phyloP scores from a whole-genome alignment of 92 coral and sea anemone species.

The Zoanthus sociatus region DNA sequence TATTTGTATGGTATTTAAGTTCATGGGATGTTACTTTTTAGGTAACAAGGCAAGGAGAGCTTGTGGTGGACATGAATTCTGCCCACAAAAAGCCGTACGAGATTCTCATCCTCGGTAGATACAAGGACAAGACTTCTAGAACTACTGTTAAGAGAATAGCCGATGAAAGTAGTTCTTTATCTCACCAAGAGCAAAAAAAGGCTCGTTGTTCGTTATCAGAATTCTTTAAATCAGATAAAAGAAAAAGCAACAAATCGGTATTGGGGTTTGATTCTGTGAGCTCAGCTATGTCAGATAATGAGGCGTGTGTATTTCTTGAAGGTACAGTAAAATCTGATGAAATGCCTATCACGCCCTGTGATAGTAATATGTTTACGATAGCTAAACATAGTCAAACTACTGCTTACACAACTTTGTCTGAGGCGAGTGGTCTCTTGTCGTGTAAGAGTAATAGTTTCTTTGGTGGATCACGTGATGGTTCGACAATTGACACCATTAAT shows the following conservation, averaged over 20 bases:
- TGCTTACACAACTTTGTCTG: background rate
- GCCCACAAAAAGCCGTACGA: conserved; percentile 97
- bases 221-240: background rate
- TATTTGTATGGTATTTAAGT: too few relatives aligned
- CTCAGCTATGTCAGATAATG: background rate
- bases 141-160: background rate
- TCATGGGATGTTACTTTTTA: conserved; percentile 2
- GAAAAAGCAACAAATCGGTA: background rate
- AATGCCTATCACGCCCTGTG: background rate
- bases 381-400: background rate
- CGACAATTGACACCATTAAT: background rate
- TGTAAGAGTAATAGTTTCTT: background rate
- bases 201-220: background rate
- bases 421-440: background rate
- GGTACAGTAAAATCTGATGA: background rate
- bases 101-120: conserved; percentile 82
- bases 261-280: background rate
- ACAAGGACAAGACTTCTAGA: background rate
- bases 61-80: conserved; percentile 88
- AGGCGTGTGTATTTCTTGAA: too few relatives aligned
- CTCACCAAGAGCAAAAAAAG: background rate
- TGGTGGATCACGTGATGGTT: background rate
- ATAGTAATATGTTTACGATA: background rate
- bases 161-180: background rate
- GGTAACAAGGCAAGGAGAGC: conserved; percentile 88